A percentile compares a stretch with the other conserved stretches of the same genome.
Evolutionary conservation across 2,888 invertebrate species (phyloP).

Genomic region (Mythimna albipuncta): DNA sequence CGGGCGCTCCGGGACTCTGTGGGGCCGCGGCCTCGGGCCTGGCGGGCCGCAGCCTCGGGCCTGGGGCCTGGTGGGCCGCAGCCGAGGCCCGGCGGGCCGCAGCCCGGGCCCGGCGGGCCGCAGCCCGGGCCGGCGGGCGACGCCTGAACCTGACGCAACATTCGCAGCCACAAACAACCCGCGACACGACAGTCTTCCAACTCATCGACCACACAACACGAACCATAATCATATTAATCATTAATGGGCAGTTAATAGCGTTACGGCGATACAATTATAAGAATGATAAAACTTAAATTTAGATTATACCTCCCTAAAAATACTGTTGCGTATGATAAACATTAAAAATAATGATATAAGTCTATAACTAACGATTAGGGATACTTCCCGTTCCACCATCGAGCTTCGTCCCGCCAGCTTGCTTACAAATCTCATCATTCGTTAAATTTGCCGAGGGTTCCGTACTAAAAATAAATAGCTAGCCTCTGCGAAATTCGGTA

Average conservation of each 20-base stretch:
- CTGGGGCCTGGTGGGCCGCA: too few species aligned
- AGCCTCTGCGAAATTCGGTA: conserved; percentile 56
- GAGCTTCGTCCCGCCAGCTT: conserved; percentile 67
- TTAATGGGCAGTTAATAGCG: conserved; percentile 76
- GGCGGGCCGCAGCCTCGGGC: too few species aligned
- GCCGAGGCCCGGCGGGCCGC: too few species aligned
- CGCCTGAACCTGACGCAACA: conserved; percentile 53
- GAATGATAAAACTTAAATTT: conserved; percentile 85
- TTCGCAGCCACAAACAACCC: conserved; percentile 65
- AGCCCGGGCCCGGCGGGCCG: too few species aligned
- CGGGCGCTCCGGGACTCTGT: conserved; percentile 28
- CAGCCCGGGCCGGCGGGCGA: too few species aligned
- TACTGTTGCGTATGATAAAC: conserved; percentile 89
- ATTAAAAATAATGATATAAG: conserved; percentile 90
- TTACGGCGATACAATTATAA: conserved; percentile 73
- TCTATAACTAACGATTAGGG: conserved; percentile 84
- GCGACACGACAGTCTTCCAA: conserved; percentile 68
- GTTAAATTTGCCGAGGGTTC: conserved; percentile 61
- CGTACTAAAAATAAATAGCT: conserved; percentile 58
- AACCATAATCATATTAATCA: conserved; percentile 33
- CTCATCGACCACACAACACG: conserved; percentile 63
- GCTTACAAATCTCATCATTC: conserved; percentile 61
- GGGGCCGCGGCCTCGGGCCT: too few species aligned
- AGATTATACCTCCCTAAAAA: conserved; percentile 87
- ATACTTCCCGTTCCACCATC: conserved; percentile 68